phyloP scores from a whole-genome alignment of 2,113 vertebrate genomes.

The Candoia aspera region DNA sequence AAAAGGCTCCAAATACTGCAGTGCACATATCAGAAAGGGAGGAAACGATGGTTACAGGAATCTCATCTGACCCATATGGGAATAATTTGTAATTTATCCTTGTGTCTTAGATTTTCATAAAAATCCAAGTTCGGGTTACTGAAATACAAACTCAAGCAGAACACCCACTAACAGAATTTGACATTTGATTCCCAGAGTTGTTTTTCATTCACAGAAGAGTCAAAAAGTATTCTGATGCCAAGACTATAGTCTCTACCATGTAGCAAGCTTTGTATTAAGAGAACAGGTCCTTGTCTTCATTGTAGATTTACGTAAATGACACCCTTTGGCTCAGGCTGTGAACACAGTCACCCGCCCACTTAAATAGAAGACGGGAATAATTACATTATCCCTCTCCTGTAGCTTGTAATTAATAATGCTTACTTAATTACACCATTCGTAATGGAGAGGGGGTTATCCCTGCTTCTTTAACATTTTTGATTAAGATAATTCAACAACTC shows the following conservation, averaged over 20 bases:
- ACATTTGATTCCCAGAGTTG: neutral
- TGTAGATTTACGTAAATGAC: slow-evolving; percentile 2
- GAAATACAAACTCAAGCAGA: neutral
- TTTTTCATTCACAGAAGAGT: neutral
- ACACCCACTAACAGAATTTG: neutral
- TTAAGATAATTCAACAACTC: slow-evolving; percentile 43
- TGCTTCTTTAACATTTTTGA: neutral
- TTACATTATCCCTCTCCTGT: slow-evolving; percentile 30
- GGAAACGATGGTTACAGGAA: neutral
- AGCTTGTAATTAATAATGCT: slow-evolving; percentile 29
- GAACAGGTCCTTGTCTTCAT: neutral
- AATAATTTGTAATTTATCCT: neutral
- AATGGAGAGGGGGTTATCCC: neutral
- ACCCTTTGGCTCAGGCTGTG: slow-evolving; percentile 9
- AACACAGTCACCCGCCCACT: neutral
- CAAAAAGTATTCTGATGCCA: neutral
- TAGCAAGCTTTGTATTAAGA: neutral
- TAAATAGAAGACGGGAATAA: slow-evolving; percentile 34
- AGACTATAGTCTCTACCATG: neutral
- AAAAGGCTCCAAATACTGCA: neutral
- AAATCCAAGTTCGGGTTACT: neutral
- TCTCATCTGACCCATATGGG: neutral
- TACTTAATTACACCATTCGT: slow-evolving; percentile 33
- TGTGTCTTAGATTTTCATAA: neutral
- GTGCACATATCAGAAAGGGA: neutral